A percentile compares a stretch with the other conserved stretches of the same genome.
Conservation (phyloP, 2,113 vertebrate genomes). For the Pardalotus punctatus region DNA sequence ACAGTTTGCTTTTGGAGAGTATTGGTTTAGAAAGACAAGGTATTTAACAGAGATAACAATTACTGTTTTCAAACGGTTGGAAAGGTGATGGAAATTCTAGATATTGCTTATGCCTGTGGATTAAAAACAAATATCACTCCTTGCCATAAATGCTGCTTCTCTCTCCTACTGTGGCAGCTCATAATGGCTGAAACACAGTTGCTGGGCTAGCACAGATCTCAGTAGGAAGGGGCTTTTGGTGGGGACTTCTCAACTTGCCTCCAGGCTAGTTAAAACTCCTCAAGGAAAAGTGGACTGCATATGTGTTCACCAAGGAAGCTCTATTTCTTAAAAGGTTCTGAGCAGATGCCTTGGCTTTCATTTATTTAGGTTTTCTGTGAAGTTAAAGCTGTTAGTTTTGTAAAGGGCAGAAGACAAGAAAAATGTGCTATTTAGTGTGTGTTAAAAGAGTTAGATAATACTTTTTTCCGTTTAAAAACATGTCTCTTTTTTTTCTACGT, state of each 20-base stretch:
- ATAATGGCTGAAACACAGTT: background rate
- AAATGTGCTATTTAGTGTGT: background rate
- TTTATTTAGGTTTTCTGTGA: background rate
- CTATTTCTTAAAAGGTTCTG: background rate
- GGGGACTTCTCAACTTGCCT: background rate
- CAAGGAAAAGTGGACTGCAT: fast-evolving
- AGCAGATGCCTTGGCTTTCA: background rate
- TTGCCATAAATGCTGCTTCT: background rate
- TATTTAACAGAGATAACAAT: conserved; percentile 52
- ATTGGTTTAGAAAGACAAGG: conserved; percentile 36
- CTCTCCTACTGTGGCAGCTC: background rate
- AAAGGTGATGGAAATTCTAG: conserved; percentile 47
- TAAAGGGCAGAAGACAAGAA: background rate
- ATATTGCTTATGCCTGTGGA: background rate
- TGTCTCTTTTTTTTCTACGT: background rate
- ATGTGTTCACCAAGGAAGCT: background rate
- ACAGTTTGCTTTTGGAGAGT: conserved; percentile 41
- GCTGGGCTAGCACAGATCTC: background rate
- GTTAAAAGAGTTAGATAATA: background rate
- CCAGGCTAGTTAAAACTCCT: background rate
- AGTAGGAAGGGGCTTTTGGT: background rate
- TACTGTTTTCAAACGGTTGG: conserved; percentile 40
- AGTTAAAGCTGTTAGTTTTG: background rate
- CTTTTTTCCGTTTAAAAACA: background rate
- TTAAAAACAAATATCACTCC: background rate